Evolutionary conservation across 2,113 vertebrate species (phyloP).

Genomic region (Aramus guarauna): DNA sequence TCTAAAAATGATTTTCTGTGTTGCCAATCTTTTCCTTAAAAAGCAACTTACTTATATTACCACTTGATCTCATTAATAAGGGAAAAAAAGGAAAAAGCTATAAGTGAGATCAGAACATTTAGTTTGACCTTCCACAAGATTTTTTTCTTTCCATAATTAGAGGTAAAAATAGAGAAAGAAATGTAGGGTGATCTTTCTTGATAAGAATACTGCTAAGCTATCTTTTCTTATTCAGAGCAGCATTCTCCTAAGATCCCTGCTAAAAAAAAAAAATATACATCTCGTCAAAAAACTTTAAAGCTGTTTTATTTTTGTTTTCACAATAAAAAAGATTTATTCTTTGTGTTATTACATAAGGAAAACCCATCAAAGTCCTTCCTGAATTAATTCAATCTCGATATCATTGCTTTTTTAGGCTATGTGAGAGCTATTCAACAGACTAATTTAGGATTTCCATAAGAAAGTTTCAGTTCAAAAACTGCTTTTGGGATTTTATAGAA

Average conservation of each 20-base stretch:
- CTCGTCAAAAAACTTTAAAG: not conserved
- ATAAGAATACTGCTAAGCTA: not conserved
- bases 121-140: not conserved
- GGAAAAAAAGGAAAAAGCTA: not conserved
- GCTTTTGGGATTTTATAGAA: not conserved
- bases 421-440: not conserved
- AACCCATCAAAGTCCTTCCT: not conserved
- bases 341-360: conserved; percentile 1
- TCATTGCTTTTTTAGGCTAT: not conserved
- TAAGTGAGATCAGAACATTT: not conserved
- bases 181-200: conserved; percentile 26
- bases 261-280: not conserved
- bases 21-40: not conserved
- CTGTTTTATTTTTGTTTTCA: not conserved
- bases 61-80: not conserved
- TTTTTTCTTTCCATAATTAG: conserved; percentile 25
- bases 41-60: not conserved
- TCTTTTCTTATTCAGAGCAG: not conserved
- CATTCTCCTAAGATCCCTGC: not conserved
- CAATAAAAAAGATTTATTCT: not conserved
- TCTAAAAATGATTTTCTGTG: not conserved
- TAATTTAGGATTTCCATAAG: not conserved
- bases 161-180: conserved; percentile 40
- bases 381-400: not conserved
- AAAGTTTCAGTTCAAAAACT: not conserved